Percentiles rank a stretch among this genome's conserved stretches.
phyloP scores from a whole-genome alignment of 2,113 vertebrate species.

The pig (Sus scrofa) region DNA sequence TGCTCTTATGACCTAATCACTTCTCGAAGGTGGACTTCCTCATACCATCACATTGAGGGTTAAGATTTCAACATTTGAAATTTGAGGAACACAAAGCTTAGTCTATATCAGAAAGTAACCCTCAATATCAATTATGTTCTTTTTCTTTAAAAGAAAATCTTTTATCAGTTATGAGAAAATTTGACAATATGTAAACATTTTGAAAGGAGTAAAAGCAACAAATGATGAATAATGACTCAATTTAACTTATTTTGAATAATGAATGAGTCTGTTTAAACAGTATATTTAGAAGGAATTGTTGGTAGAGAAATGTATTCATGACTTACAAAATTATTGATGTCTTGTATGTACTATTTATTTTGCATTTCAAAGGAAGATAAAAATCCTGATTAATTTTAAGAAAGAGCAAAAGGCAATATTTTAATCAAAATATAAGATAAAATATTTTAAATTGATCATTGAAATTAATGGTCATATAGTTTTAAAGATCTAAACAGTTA shows the following conservation, averaged over 20 bases:
- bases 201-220: neutral
- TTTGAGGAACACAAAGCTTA: neutral
- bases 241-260: neutral
- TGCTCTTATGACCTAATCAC: neutral
- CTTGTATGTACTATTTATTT: neutral
- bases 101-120: neutral
- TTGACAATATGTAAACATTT: neutral
- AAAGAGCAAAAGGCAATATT: neutral
- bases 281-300: neutral
- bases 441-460: neutral
- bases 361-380: neutral
- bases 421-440: slow-evolving; percentile 18
- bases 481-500: neutral
- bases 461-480: neutral
- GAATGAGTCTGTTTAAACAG: neutral
- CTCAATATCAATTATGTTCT: neutral
- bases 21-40: neutral
- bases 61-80: neutral
- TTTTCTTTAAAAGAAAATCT: neutral
- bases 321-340: neutral
- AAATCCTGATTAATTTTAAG: neutral
- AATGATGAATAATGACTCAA: neutral
- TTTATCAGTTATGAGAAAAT: neutral
- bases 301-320: neutral
- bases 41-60: neutral